Base-by-base conservation (phyloP, 1,140 invertebrate species). In the Drosophila ercepeae region DNA sequence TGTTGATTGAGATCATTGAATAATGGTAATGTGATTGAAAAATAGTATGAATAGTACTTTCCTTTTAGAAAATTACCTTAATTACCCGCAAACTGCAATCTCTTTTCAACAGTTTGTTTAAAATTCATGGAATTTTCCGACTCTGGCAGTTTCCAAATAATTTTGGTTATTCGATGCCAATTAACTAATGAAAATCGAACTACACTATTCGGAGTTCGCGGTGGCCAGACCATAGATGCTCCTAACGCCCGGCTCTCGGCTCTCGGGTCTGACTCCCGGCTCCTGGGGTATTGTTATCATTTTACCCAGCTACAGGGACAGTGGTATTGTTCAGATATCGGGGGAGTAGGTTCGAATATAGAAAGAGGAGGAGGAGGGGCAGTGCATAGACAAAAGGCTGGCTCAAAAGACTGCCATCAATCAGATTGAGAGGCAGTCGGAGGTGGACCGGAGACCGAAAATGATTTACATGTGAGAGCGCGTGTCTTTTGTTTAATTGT, bases 401-500 rank as follows among this genome's bases (percentile, higher is more conserved):
- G n/a, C 39, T 52, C 45, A 32, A 44, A 45, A 76, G 67, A 48
- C 61, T 65, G 52, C 77, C 81, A 86, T 86, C 81, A 88, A 86
- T 86, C 81, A 88, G 61, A 42, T 8, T 39, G 69, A 32, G 29
- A 45, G 42, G 45, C 16, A 23, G 46, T 32, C 9, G 18, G 29
- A 32, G 29, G 11, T 32, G 29, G 29, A 32, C 29, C 29, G 29
- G 29, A 32, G 29, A 57, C 84, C 71, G 70, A 71, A 81, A 55
- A 72, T 89, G 83, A 88, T 88, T 88, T 89, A 88, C 82, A 89
- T 86, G 77, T 75, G 68, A 46, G 69, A 73, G 65, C 83, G 78
- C 65, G 78, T 88, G 82, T 88, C 82, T 88, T 89, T 88, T 88
- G 82, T 88, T 89, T 89, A 88, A 88, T 88, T 88, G 82, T 89